These are phyloP conservation scores for Novumbra hubbsi DNA, from an alignment of 2,797 vertebrate genomes.

Conservation along the genomic window DNA sequence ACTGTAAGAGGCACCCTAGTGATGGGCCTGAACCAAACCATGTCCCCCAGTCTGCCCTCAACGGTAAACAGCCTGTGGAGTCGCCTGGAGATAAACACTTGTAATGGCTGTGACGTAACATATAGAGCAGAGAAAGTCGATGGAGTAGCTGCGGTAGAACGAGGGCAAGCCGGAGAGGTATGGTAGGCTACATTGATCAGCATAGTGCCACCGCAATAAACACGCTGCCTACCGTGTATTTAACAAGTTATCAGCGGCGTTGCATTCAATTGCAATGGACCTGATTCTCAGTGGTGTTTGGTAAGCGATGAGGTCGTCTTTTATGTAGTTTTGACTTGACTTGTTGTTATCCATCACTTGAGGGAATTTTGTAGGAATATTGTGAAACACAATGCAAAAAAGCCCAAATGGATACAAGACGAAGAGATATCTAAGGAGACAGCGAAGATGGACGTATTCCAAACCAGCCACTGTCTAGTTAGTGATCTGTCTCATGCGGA, in stretches of 20 bases:
- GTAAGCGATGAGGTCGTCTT: neutral
- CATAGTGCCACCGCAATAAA: neutral
- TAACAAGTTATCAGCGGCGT: neutral
- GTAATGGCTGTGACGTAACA: conserved; percentile 57
- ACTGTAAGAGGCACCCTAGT: neutral
- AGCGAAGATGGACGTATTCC: conserved; percentile 21
- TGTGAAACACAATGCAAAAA: conserved; percentile 9
- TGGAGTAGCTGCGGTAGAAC: conserved; percentile 27
- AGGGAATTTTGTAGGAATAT: conserved; percentile 22
- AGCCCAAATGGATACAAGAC: conserved; percentile 17
- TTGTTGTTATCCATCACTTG: neutral
- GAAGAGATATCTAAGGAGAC: conserved; percentile 36
- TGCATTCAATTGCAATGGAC: neutral
- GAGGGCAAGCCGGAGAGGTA: conserved; percentile 15
- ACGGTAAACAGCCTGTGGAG: conserved; percentile 9
- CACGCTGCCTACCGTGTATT: conserved; percentile 11
- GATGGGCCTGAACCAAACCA: neutral
- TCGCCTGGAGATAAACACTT: conserved; percentile 28
- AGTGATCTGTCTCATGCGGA: conserved; percentile 6
- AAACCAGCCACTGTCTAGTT: conserved; percentile 32
- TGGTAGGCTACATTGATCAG: neutral
- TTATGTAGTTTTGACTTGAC: conserved; percentile 7
- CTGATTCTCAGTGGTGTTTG: neutral
- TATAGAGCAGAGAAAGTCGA: conserved; percentile 42
- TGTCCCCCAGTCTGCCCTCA: neutral